Evolutionary conservation across 2,797 vertebrate species (phyloP), one percentile per base, ranked within the genome.

Genomic region (Clarias fuscus): DNA sequence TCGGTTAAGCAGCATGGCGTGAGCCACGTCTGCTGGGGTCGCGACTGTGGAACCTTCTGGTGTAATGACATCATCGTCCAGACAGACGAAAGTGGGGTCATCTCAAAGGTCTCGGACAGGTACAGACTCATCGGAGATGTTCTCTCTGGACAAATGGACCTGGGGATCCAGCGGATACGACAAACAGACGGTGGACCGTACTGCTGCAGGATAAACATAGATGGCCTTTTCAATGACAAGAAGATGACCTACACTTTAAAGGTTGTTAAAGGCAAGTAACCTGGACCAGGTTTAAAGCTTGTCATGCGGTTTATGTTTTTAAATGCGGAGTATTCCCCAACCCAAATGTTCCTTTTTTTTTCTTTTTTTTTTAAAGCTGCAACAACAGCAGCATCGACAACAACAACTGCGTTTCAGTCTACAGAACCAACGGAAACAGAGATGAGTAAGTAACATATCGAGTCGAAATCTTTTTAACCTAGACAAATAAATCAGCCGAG

Each of bases 191-290:
- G 93, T 1, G 95, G 95, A 14, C 91, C 89, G 1, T 96, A 96
- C 92, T 96, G 95, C 91, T 96, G 95, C 92, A 90, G 95, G 86
- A 94, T 95, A 40, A 93, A 95, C 89, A 90, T 96, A 1, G 91
- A 95, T 33, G 95, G 95, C 3, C 89, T 94, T 90, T 96, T 96
- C 85, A 96, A 96, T 24, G 95, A 96, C 92, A 95, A 95, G 90
- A 96, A 95, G 86, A 85, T 94, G 56, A 91, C 93, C 86, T 94
- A 95, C 92, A 95, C 94, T 78, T 89, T 96, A 86, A 91, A 90
- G n/a, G 95, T 96, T 61, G 89, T 93, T 65, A 94, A 91, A 95
- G 94, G 95, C 93, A 90, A 88, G 92, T 86, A 81, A 90, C 13
- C 7, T 33, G 71, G n/a, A 37, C 70, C 10, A 24, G 24, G 58